Evolutionary conservation across 2,797 vertebrate genomes (phyloP).

Genomic region (Delichon dasypus): DNA sequence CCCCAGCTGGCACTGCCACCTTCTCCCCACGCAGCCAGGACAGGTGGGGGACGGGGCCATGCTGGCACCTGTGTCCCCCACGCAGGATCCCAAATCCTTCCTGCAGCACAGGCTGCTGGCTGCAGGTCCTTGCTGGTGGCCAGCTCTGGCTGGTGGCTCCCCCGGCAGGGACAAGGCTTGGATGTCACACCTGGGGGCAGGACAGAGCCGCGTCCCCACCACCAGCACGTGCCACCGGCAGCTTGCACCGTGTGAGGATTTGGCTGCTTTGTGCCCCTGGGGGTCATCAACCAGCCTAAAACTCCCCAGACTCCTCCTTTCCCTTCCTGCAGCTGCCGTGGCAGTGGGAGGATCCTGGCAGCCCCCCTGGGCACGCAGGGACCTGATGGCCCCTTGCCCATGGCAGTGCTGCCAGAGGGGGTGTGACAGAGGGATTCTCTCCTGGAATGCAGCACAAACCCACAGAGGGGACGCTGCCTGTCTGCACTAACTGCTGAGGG

Average conservation of each 20-base stretch:
- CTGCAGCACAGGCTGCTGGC: background rate
- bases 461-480: background rate
- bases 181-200: background rate
- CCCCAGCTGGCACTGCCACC: background rate
- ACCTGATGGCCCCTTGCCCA: accelerated
- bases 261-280: background rate
- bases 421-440: background rate
- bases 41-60: accelerated
- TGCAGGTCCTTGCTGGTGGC: background rate
- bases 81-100: background rate
- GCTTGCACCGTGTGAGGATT: background rate
- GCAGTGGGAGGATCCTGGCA: background rate
- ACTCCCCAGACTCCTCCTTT: background rate
- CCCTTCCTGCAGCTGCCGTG: background rate
- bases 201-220: background rate
- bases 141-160: background rate
- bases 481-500: background rate
- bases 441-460: background rate
- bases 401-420: background rate
- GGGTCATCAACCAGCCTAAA: background rate
- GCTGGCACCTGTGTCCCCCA: accelerated
- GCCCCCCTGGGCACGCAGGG: background rate
- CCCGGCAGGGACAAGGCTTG: background rate
- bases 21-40: background rate
- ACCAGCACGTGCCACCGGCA: accelerated